Evolutionary conservation across 1,140 invertebrate genomes (phyloP).

Genomic region (Camponotus vicinus): DNA sequence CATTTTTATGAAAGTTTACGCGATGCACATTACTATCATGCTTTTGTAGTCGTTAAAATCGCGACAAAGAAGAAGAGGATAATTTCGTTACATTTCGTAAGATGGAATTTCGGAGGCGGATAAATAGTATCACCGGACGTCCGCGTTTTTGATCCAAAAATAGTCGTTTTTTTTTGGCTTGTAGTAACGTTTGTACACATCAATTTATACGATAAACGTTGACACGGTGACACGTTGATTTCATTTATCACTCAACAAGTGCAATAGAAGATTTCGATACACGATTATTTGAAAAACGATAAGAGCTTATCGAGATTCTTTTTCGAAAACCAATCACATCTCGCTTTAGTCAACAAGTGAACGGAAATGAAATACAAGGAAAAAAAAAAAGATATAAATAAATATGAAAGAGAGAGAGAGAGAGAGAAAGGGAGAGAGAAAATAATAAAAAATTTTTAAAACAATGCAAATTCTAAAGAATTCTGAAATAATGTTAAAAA

Average conservation of each 20-base stretch:
- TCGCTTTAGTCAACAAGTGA: neutral
- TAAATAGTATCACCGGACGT: neutral
- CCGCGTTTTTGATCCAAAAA: slow-evolving; percentile 63
- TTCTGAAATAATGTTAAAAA: too few species aligned
- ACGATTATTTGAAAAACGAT: neutral
- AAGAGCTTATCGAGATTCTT: neutral
- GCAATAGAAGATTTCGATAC: neutral
- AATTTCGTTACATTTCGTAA: neutral
- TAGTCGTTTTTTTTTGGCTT: slow-evolving; percentile 18
- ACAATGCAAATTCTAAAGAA: too few species aligned
- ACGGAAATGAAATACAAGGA: neutral
- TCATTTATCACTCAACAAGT: neutral
- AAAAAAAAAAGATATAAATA: neutral
- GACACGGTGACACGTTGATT: too few species aligned
- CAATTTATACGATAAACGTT: slow-evolving; percentile 12
- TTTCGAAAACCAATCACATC: neutral
- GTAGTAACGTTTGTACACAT: neutral
- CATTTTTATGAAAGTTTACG: neutral
- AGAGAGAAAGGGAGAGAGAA: too few species aligned
- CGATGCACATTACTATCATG: neutral
- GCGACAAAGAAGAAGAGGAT: neutral
- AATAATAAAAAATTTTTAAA: too few species aligned
- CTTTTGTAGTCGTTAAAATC: neutral
- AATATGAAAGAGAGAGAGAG: neutral
- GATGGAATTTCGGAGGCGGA: neutral